Conservation (phyloP, 2,113 vertebrate genomes). For the Myotis lucifugus region DNA sequence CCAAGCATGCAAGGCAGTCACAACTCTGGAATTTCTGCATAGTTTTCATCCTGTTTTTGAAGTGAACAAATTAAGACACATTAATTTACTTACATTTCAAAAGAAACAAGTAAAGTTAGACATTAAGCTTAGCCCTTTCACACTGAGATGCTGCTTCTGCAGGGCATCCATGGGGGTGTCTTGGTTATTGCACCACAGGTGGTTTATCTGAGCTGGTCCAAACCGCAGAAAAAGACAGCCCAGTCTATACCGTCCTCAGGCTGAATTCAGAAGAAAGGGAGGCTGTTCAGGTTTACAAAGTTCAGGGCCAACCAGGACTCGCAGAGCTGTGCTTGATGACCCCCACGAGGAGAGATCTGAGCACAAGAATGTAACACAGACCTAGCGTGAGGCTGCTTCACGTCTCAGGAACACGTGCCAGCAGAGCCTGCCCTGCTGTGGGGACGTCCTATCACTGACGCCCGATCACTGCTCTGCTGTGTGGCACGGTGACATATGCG, state of each 20-base stretch:
- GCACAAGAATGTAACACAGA: background rate
- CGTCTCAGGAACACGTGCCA: background rate
- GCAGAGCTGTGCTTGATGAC: background rate
- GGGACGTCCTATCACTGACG: background rate
- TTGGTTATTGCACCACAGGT: background rate
- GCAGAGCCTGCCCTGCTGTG: background rate
- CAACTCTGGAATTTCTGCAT: background rate
- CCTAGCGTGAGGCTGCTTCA: no score
- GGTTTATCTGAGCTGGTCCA: background rate
- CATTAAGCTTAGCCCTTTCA: background rate
- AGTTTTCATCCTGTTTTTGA: background rate
- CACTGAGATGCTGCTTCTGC: fast-evolving
- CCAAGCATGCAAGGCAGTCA: background rate
- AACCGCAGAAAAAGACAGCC: background rate
- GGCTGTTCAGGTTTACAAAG: background rate
- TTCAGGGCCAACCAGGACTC: background rate
- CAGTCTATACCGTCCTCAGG: background rate
- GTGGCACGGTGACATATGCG: background rate
- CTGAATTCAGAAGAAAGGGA: background rate
- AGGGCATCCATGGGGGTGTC: background rate
- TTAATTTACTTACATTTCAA: background rate
- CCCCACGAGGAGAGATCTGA: fast-evolving
- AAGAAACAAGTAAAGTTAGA: constrained; percentile 25
- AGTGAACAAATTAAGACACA: background rate
- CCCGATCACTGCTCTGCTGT: background rate